A percentile compares a stretch with the other conserved stretches of the same genome.
Conservation (phyloP, 2,113 vertebrate genomes). For the Tylochromis polylepis region DNA sequence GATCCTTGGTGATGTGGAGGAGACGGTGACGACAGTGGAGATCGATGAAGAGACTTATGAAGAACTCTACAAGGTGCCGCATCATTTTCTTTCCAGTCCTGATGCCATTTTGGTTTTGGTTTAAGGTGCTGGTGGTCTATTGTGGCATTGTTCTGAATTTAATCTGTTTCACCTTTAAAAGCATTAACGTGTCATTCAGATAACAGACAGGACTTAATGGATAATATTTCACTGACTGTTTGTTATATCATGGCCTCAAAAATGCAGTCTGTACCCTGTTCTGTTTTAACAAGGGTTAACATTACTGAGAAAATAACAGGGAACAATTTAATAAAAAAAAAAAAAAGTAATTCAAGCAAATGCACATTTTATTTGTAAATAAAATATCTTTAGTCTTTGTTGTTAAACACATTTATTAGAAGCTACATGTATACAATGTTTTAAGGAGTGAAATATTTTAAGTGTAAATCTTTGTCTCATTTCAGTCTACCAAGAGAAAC, state of each 20-base stretch:
- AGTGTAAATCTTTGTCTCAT: background rate
- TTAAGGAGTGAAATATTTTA: background rate
- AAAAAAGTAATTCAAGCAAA: background rate
- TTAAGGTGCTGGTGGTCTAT: background rate
- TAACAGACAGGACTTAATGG: background rate
- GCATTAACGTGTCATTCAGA: background rate
- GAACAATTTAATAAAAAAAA: background rate
- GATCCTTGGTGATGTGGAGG: slow-evolving; percentile 97
- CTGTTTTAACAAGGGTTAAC: background rate
- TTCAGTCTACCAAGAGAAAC: slow-evolving; percentile 95
- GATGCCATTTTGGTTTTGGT: background rate
- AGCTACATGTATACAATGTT: background rate
- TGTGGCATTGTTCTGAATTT: background rate
- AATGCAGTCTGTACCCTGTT: no score
- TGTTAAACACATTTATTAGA: background rate
- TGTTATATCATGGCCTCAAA: background rate
- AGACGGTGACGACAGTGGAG: slow-evolving; percentile 98
- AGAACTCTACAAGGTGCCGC: slow-evolving; percentile 91
- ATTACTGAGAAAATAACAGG: background rate
- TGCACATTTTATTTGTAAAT: background rate
- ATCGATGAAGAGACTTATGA: slow-evolving; percentile 99
- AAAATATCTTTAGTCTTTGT: background rate
- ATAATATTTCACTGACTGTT: background rate
- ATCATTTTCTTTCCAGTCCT: background rate
- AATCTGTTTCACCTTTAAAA: background rate